Evolutionary conservation across 2,888 invertebrate species (phyloP).

Genomic region (Hermaeophaga mercurialis): DNA sequence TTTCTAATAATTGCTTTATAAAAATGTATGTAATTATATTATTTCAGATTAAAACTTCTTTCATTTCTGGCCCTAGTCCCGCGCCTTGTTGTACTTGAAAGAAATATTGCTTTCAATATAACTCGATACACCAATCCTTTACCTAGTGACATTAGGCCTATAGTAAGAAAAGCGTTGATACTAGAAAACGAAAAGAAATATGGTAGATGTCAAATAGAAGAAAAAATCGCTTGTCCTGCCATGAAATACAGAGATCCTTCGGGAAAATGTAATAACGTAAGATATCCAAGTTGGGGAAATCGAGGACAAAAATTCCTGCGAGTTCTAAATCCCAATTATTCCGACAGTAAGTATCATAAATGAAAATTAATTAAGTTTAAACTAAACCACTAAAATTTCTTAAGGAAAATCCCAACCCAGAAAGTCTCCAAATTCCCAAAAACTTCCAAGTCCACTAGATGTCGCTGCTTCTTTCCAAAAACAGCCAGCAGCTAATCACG

Average conservation of each 20-base stretch:
- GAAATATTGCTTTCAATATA: slow-evolving; percentile 43
- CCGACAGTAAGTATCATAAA: slow-evolving; percentile 66
- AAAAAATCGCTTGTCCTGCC: slow-evolving; percentile 73
- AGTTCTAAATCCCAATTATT: slow-evolving; percentile 73
- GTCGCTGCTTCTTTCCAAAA: slow-evolving; percentile 65
- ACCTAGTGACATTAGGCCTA: slow-evolving; percentile 51
- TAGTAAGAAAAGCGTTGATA: slow-evolving; percentile 49
- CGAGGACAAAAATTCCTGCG: slow-evolving; percentile 79
- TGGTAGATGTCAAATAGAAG: slow-evolving; percentile 52
- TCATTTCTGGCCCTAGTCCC: slow-evolving; percentile 25
- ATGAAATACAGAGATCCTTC: slow-evolving; percentile 81
- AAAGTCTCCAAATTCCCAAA: slow-evolving; percentile 61
- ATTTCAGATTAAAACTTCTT: slow-evolving; percentile 25
- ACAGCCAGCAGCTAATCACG: slow-evolving; percentile 66
- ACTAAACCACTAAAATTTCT: slow-evolving; percentile 21
- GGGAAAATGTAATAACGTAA: slow-evolving; percentile 88
- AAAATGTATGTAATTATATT: no score
- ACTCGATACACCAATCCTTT: slow-evolving; percentile 51
- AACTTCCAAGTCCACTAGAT: slow-evolving; percentile 66
- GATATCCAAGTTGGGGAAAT: slow-evolving; percentile 83
- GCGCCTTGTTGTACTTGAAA: slow-evolving; percentile 12
- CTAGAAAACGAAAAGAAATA: slow-evolving; percentile 43
- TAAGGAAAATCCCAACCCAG: slow-evolving; percentile 60
- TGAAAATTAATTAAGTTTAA: not conserved
- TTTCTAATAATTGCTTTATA: not conserved